These are phyloP conservation scores for Epinephelus moara DNA, from an alignment of 2,113 vertebrate genomes.

Conservation along the genomic window DNA sequence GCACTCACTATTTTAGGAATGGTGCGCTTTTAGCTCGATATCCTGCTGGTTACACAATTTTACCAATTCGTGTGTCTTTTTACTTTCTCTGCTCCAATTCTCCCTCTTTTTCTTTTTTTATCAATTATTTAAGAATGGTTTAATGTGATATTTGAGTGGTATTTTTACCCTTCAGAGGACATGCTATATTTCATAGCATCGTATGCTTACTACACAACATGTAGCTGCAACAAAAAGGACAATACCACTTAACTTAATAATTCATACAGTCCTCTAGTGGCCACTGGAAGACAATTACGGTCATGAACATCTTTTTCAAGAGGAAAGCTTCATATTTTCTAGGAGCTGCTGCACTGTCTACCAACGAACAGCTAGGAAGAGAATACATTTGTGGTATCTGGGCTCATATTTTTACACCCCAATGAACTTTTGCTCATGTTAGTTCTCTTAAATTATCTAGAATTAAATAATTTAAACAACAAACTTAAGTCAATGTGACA, in stretches of 20 bases:
- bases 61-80: slow-evolving; percentile 62
- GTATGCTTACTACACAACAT: slow-evolving; percentile 25
- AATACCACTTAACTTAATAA: slow-evolving; percentile 51
- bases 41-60: slow-evolving; percentile 57
- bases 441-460: too few species aligned
- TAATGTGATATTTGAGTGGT: slow-evolving; percentile 41
- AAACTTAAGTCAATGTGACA: too few species aligned
- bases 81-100: slow-evolving; percentile 39
- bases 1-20: slow-evolving; percentile 49
- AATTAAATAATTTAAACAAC: too few species aligned
- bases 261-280: slow-evolving; percentile 20
- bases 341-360: not conserved
- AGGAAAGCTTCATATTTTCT: slow-evolving; percentile 14
- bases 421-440: not conserved
- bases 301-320: not conserved
- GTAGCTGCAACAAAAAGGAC: slow-evolving; percentile 20
- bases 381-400: not conserved
- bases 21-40: slow-evolving; percentile 52
- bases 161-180: slow-evolving; percentile 29
- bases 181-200: slow-evolving; percentile 3
- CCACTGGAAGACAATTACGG: slow-evolving; percentile 9
- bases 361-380: not conserved
- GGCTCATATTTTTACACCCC: not conserved
- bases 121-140: slow-evolving; percentile 50
- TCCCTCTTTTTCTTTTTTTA: slow-evolving; percentile 3